Evolutionary conservation across 2,797 vertebrate genomes (phyloP).

Genomic region (Arremon brunneinucha): DNA sequence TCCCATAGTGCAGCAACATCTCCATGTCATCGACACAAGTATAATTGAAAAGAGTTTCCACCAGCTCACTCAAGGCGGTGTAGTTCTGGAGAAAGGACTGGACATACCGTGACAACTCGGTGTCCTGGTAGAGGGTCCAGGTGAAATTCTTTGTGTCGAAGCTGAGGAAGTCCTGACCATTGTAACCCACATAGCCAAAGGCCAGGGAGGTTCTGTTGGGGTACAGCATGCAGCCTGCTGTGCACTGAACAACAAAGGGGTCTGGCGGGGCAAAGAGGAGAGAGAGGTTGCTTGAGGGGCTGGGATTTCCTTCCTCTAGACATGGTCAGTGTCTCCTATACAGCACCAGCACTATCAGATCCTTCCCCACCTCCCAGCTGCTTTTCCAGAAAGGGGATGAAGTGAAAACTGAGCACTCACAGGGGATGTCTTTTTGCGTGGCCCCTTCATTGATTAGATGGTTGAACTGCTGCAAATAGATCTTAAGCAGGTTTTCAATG

Average conservation of each 20-base stretch:
- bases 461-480: background rate
- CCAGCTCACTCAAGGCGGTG: background rate
- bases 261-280: background rate
- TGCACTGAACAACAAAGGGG: background rate
- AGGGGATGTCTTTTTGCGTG: background rate
- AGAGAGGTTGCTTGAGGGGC: background rate
- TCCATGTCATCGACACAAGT: background rate
- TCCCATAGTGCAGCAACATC: background rate
- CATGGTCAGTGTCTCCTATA: background rate
- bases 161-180: slow-evolving; percentile 2
- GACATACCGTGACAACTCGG: background rate
- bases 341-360: background rate
- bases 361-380: background rate
- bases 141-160: accelerated
- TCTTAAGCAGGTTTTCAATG: background rate
- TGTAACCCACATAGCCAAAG: background rate
- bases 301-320: background rate
- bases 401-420: background rate
- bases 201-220: background rate
- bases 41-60: background rate
- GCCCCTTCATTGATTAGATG: background rate
- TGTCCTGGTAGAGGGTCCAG: background rate
- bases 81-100: background rate
- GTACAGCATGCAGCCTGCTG: background rate
- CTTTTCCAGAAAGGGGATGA: background rate